phyloP scores from a whole-genome alignment of 2,888 invertebrate genomes.

The Drosophila formosana region DNA sequence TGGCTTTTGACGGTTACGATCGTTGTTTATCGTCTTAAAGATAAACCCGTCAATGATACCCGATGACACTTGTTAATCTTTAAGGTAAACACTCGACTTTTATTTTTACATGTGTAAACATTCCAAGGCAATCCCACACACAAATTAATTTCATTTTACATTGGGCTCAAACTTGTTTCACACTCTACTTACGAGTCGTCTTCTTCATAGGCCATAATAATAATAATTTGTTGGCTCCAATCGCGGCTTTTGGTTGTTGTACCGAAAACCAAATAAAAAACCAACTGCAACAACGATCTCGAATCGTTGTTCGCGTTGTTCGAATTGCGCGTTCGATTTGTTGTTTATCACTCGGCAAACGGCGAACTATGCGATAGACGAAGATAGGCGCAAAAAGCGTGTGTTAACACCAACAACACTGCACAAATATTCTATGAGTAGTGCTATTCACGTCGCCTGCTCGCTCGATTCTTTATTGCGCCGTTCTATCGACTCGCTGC shows the following conservation, averaged over 20 bases:
- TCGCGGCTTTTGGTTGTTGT: not conserved
- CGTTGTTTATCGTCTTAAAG: slow-evolving; percentile 19
- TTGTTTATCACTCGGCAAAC: slow-evolving; percentile 33
- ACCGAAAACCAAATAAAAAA: slow-evolving; percentile 10
- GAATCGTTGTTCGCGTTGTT: slow-evolving; percentile 16
- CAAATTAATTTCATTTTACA: slow-evolving; percentile 1
- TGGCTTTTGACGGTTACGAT: slow-evolving; percentile 5
- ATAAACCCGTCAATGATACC: slow-evolving; percentile 21
- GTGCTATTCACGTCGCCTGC: not conserved
- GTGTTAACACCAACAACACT: slow-evolving; percentile 15
- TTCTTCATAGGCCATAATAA: slow-evolving; percentile 69
- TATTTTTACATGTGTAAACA: slow-evolving; percentile 2
- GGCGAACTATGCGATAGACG: slow-evolving; percentile 28
- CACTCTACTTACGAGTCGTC: slow-evolving; percentile 71
- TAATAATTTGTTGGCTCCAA: slow-evolving; percentile 39
- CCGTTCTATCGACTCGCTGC: slow-evolving; percentile 62
- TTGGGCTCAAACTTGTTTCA: slow-evolving; percentile 2
- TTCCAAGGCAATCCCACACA: not conserved
- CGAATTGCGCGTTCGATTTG: slow-evolving; percentile 29
- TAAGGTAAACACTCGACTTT: slow-evolving; percentile 12
- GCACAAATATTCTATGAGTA: slow-evolving; percentile 4
- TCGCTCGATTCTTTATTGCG: slow-evolving; percentile 20
- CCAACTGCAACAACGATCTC: slow-evolving; percentile 24
- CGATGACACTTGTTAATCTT: slow-evolving; percentile 13
- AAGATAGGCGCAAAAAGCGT: slow-evolving; percentile 35